Evolutionary conservation across 2,797 vertebrate genomes (phyloP).

Genomic region (Liasis olivaceus): DNA sequence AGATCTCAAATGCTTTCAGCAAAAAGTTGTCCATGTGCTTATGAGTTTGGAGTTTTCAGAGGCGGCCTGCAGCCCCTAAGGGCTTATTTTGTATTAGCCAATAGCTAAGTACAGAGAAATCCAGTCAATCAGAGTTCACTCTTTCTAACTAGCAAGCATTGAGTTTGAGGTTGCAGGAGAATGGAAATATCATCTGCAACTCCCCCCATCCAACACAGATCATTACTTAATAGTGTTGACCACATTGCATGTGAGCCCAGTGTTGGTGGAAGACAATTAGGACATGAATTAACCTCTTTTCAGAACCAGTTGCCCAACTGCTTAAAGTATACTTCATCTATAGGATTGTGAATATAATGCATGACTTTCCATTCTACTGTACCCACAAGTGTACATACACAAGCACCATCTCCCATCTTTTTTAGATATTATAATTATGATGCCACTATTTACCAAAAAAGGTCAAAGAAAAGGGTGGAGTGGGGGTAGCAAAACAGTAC

Average conservation of each 20-base stretch:
- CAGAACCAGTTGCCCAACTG: neutral
- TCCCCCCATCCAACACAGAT: neutral
- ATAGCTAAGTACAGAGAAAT: neutral
- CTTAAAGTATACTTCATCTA: neutral
- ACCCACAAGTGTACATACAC: constrained; percentile 21
- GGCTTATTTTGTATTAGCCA: neutral
- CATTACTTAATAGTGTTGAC: constrained; percentile 7
- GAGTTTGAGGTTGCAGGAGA: neutral
- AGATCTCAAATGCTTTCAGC: neutral
- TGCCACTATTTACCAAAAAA: constrained; percentile 56
- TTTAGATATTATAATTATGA: constrained; percentile 50
- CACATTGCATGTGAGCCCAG: neutral
- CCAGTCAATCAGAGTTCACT: neutral
- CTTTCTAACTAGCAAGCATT: neutral
- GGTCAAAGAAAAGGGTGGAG: constrained; percentile 2
- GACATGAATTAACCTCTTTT: constrained; percentile 20
- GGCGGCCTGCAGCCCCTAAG: neutral
- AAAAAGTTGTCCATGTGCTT: neutral
- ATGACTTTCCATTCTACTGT: constrained; percentile 11
- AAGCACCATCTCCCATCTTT: constrained; percentile 52
- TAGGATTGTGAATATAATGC: constrained; percentile 20
- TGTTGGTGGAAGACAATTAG: constrained; percentile 32
- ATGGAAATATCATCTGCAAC: constrained; percentile 20
- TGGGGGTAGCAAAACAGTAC: neutral
- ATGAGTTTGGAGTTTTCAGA: neutral